Conservation (phyloP, 2,888 invertebrate species). For the Melanostoma mellinum region DNA sequence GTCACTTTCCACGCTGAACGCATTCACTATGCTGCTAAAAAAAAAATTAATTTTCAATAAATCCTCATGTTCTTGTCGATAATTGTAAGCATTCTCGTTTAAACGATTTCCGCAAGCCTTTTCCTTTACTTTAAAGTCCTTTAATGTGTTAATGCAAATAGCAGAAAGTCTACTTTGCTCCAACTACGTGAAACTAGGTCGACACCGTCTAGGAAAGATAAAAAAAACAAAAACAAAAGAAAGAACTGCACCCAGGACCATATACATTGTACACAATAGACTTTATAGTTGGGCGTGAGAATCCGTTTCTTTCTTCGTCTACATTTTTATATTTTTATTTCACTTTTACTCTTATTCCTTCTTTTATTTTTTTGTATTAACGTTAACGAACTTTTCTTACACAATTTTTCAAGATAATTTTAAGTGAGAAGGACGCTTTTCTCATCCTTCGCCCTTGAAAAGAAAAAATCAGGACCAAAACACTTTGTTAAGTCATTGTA, state of each 20-base stretch:
- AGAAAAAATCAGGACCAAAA: slow-evolving; percentile 53
- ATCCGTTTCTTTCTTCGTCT: background rate
- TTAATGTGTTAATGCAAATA: slow-evolving; percentile 45
- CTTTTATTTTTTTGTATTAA: slow-evolving; percentile 19
- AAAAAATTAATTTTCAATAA: no score
- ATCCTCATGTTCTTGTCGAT: no score
- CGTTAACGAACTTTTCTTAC: slow-evolving; percentile 68
- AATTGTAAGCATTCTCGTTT: no score
- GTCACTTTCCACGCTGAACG: no score
- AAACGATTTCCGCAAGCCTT: no score
- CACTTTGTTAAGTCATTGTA: slow-evolving; percentile 32
- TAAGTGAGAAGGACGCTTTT: slow-evolving; percentile 39
- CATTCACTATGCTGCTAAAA: no score
- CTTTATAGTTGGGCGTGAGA: slow-evolving; percentile 49
- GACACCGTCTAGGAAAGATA: background rate
- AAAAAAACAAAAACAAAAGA: slow-evolving; percentile 1
- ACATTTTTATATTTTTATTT: slow-evolving; percentile 6
- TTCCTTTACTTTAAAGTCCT: no score
- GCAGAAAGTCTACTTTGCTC: slow-evolving; percentile 40
- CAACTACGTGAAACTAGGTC: slow-evolving; percentile 50
- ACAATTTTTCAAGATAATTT: slow-evolving; percentile 65
- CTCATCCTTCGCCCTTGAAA: slow-evolving; percentile 53
- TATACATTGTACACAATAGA: slow-evolving; percentile 32
- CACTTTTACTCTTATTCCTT: background rate
- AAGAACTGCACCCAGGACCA: slow-evolving; percentile 40